Conservation (phyloP, 2,113 vertebrate species). For the Peromyscus californicus region DNA sequence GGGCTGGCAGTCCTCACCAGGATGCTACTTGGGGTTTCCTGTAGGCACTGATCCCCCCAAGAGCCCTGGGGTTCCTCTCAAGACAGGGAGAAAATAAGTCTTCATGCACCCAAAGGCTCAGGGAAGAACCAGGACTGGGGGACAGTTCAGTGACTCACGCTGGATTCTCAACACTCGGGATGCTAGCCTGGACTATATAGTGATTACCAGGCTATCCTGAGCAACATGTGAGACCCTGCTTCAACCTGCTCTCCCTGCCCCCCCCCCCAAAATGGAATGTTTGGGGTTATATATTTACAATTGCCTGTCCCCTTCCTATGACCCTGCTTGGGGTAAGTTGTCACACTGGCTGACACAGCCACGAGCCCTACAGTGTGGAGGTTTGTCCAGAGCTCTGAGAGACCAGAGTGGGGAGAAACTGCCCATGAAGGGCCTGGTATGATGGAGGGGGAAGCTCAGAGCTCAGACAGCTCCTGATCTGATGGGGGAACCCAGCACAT, state of each 20-base stretch:
- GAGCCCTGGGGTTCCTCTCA: neutral
- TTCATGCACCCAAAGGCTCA: neutral
- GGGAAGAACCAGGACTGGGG: neutral
- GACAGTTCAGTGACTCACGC: rapidly evolving
- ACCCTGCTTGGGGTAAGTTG: neutral
- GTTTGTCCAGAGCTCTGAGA: rapidly evolving
- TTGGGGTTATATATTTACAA: neutral
- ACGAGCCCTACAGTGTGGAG: rapidly evolving
- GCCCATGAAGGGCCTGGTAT: neutral
- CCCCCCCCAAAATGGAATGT: too few relatives aligned
- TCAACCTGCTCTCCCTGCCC: neutral
- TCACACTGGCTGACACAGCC: neutral
- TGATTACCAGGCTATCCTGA: neutral
- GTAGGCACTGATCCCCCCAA: neutral
- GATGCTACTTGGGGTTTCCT: neutral
- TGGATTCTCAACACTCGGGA: neutral
- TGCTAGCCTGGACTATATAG: neutral
- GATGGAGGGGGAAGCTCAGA: neutral
- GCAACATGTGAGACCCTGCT: neutral
- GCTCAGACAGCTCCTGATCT: neutral
- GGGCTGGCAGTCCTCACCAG: too few relatives aligned
- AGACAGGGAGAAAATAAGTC: neutral
- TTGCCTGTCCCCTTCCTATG: neutral
- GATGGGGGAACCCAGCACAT: neutral
- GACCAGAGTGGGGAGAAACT: too few relatives aligned